A percentile compares a stretch with the other conserved stretches of the same genome.
Evolutionary conservation across 2,113 vertebrate genomes (phyloP).

Genomic region (Oceanites oceanicus): DNA sequence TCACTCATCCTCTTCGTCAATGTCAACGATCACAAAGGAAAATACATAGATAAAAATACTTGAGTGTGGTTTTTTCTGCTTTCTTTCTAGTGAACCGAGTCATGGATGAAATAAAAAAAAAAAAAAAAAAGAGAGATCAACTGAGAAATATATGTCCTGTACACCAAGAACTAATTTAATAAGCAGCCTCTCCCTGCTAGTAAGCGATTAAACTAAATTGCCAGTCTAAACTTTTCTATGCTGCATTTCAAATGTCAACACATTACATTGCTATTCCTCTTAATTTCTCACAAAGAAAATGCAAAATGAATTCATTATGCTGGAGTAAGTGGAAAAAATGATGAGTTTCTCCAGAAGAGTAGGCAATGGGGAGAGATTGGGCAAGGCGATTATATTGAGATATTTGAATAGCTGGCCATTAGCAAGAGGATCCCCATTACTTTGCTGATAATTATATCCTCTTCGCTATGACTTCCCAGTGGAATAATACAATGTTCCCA

Average conservation of each 20-base stretch:
- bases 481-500: constrained; percentile 80
- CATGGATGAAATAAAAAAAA: background rate
- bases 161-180: constrained; percentile 70
- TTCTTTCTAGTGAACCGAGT: background rate
- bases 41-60: background rate
- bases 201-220: constrained; percentile 77
- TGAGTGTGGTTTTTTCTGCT: background rate
- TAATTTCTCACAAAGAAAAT: constrained; percentile 85
- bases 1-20: background rate
- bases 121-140: background rate
- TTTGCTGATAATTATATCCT: constrained; percentile 83
- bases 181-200: constrained; percentile 63
- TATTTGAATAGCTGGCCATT: constrained; percentile 86
- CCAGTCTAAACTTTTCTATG: constrained; percentile 76
- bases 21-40: background rate
- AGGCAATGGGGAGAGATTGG: constrained; percentile 83
- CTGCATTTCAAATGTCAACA: constrained; percentile 81
- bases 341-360: constrained; percentile 83
- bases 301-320: constrained; percentile 83
- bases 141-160: constrained; percentile 45
- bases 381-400: constrained; percentile 82
- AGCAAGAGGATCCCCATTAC: constrained; percentile 80
- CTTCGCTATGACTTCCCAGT: constrained; percentile 76
- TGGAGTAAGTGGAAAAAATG: constrained; percentile 81
- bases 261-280: constrained; percentile 79